These are phyloP conservation scores for Steinernema scapterisci DNA, from an alignment of 2,888 invertebrate genomes.

Conservation along the genomic window DNA sequence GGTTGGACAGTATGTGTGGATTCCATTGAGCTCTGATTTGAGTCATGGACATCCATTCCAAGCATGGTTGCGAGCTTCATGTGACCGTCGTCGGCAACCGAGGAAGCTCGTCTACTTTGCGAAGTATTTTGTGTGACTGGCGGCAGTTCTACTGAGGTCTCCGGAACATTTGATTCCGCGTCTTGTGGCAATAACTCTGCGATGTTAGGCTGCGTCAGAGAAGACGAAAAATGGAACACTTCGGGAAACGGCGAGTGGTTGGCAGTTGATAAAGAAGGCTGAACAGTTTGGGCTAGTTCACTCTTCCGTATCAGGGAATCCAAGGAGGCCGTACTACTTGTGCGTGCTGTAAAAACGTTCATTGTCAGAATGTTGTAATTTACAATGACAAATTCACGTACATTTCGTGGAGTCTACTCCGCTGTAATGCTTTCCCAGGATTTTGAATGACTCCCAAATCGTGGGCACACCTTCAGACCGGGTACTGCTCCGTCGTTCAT, in stretches of 20 bases:
- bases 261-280: not conserved
- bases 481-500: conserved; percentile 29
- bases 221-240: not conserved
- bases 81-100: not conserved
- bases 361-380: not conserved
- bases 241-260: not conserved
- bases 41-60: not conserved
- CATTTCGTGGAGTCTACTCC: conserved; percentile 21
- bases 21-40: not conserved
- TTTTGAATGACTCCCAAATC: conserved; percentile 64
- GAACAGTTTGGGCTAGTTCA: not conserved
- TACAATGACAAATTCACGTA: not conserved
- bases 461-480: conserved; percentile 52
- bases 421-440: conserved; percentile 57
- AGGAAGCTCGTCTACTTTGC: not conserved
- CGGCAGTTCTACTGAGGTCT: too few species aligned
- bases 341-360: conserved; percentile 28
- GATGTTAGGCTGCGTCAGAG: not conserved
- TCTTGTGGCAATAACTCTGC: not conserved
- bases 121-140: too few species aligned
- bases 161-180: not conserved
- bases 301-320: conserved; percentile 12
- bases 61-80: not conserved
- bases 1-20: not conserved
- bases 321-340: conserved; percentile 18